Percentiles rank a stretch among this genome's conserved stretches.
These are phyloP conservation scores for Sinocyclocheilus anshuiensis DNA, from an alignment of 2,113 vertebrate genomes.

Conservation along the genomic window DNA sequence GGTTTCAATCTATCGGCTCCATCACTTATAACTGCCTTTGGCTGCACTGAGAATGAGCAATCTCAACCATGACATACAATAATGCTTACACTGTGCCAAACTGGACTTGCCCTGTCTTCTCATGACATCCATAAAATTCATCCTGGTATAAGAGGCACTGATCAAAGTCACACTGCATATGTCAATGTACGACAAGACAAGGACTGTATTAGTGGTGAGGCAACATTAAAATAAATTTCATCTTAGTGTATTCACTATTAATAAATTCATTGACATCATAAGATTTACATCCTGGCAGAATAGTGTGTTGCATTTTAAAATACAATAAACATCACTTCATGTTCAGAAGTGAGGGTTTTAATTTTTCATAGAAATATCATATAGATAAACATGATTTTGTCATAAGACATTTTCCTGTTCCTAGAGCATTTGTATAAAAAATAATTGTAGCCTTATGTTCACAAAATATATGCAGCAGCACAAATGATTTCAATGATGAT, in stretches of 20 bases:
- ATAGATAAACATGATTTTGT: not conserved
- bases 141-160: constrained; percentile 20
- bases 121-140: constrained; percentile 61
- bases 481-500: no score
- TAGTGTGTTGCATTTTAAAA: not conserved
- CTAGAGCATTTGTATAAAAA: not conserved
- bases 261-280: not conserved
- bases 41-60: constrained; percentile 52
- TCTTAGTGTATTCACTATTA: not conserved
- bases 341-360: not conserved
- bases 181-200: constrained; percentile 5
- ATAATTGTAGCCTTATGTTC: no score
- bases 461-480: no score
- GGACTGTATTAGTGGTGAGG: constrained; percentile 5
- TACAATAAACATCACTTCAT: not conserved
- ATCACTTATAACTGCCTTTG: constrained; percentile 46
- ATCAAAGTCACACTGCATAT: constrained; percentile 56
- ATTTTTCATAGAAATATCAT: not conserved
- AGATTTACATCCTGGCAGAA: not conserved
- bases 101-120: constrained; percentile 55
- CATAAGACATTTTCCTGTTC: not conserved
- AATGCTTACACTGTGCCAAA: constrained; percentile 69
- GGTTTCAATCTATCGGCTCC: constrained; percentile 21
- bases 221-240: no score
- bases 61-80: constrained; percentile 62